These are phyloP conservation scores for Acridotheres tristis DNA, from an alignment of 2,797 vertebrate species.

Conservation along the genomic window DNA sequence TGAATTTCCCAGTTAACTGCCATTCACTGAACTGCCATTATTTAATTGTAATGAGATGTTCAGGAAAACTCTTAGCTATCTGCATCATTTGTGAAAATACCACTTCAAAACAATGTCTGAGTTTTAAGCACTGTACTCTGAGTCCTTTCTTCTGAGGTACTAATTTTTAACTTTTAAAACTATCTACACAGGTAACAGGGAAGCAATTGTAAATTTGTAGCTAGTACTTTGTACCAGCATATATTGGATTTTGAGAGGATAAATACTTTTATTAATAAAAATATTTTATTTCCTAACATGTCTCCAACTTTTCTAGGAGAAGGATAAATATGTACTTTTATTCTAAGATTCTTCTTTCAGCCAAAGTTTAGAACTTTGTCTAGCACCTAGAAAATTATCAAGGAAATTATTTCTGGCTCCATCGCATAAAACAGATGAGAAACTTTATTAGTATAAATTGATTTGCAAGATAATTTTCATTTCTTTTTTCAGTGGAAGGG, in stretches of 20 bases:
- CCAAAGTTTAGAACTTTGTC: background rate
- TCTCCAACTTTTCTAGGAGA: background rate
- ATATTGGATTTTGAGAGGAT: background rate
- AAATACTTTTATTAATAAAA: background rate
- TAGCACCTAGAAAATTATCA: background rate
- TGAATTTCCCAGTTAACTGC: background rate
- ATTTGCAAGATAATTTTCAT: background rate
- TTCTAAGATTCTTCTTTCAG: background rate
- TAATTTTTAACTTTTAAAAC: background rate
- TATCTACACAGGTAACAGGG: background rate
- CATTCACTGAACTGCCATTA: background rate
- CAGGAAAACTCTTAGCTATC: background rate
- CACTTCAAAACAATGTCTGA: background rate
- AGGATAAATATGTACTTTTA: background rate
- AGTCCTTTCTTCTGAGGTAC: background rate
- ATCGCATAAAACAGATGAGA: background rate
- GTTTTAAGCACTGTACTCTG: background rate
- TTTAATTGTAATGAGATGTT: background rate
- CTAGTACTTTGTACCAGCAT: background rate
- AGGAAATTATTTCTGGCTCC: background rate
- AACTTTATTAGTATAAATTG: background rate
- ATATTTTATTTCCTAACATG: background rate
- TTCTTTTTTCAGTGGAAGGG: background rate
- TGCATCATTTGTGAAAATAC: background rate
- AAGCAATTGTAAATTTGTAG: background rate